These are phyloP conservation scores for Enteromius fasciolatus DNA, from an alignment of 2,797 vertebrate genomes.

Conservation along the genomic window DNA sequence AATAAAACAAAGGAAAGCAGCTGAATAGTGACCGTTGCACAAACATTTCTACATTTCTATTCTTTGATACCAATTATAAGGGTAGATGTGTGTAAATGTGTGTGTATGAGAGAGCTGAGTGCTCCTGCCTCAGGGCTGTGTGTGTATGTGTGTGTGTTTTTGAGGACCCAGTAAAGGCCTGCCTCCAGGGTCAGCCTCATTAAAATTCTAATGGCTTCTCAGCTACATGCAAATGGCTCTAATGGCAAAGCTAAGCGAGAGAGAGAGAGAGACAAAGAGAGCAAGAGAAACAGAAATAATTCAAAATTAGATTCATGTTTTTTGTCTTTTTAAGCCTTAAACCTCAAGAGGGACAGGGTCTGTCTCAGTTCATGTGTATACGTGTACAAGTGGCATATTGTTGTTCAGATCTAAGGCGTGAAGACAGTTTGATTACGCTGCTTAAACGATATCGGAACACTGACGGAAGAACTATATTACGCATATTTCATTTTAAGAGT, in stretches of 20 bases:
- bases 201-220: constrained; percentile 85
- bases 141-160: constrained; percentile 51
- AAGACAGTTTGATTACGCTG: constrained; percentile 43
- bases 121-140: constrained; percentile 63
- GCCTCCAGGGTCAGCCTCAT: constrained; percentile 81
- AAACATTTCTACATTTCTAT: neutral
- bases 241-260: constrained; percentile 75
- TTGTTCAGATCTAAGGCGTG: constrained; percentile 49
- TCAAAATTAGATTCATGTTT: constrained; percentile 60
- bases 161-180: constrained; percentile 70
- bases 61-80: constrained; percentile 5
- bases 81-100: constrained; percentile 14
- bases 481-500: constrained; percentile 23
- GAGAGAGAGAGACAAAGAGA: constrained; percentile 55
- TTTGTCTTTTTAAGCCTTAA: constrained; percentile 29
- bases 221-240: constrained; percentile 83
- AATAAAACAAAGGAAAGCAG: neutral
- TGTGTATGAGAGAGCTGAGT: constrained; percentile 36
- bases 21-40: neutral
- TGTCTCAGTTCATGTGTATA: constrained; percentile 40
- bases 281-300: constrained; percentile 50
- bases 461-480: constrained; percentile 40
- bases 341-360: constrained; percentile 44
- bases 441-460: constrained; percentile 41
- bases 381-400: constrained; percentile 63